Base-by-base conservation (phyloP, 2,888 invertebrate genomes). In the Lysandra coridon region DNA sequence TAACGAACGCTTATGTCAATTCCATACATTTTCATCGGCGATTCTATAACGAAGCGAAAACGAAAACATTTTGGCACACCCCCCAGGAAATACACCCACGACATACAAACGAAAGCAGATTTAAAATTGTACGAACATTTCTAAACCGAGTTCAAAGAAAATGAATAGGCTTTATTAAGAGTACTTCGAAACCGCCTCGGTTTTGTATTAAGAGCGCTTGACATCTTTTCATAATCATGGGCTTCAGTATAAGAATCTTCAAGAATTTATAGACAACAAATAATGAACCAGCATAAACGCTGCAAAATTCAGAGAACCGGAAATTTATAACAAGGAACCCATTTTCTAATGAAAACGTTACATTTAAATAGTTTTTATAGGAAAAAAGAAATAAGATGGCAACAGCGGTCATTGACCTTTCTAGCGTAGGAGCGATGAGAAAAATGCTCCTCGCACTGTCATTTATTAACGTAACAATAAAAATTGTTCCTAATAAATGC, bases 221-320 rank as follows among this genome's bases (percentile, higher is more conserved):
- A 76, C 76, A 76, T 76, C 76, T 76, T 76, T 76, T 76, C 57
- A 76, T 76, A 76, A 76, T 76, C 76, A 76, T 53, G 57, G 76
- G 33, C 10, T 76, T 17, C 75, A 75, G 33, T 17, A 53, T 53
- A 53, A 75, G 75, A 75, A 75, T 53, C 75, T 75, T 75, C 53
- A 75, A 5, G 33, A 75, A 75, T 57, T 57, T 17, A 76, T 76
- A 57, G 57, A 76, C 57, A 76, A 76, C 76, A 76, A 76, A 75
- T 75, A 75, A 75, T 53, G 23, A 53, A 53, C 5, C 10, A 2
- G n/a, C 6, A 44, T 7, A 33, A 75, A 10, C 49, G 44, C 40
- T 49, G 17, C 1, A 14, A 74, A 1, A 74, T 23, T 49, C 10
- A 49, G 40, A 4, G 44, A 49, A 57, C 57, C 17, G 17, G 57